Evolutionary conservation across 1,140 invertebrate genomes (phyloP).

Genomic region (fruit fly (Drosophila melanogaster)): Release_6_plus_ISO1_MT NT_033779.5:16348001-16348500

Average conservation of each 20-base stretch:
- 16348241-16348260: slow-evolving; percentile 76
- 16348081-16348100: slow-evolving; percentile 42
- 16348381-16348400: slow-evolving; percentile 67
- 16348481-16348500: slow-evolving; percentile 88
- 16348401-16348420: slow-evolving; percentile 88
- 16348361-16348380: slow-evolving; percentile 58
- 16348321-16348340: slow-evolving; percentile 71
- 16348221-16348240: slow-evolving; percentile 77
- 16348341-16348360: slow-evolving; percentile 67
- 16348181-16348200: slow-evolving; percentile 28
- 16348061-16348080: slow-evolving; percentile 57
- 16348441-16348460: slow-evolving; percentile 89
- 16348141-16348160: slow-evolving; percentile 32
- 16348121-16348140: slow-evolving; percentile 41
- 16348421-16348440: slow-evolving; percentile 89
- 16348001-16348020: slow-evolving; percentile 76
- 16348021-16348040: slow-evolving; percentile 78
- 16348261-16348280: slow-evolving; percentile 76
- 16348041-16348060: slow-evolving; percentile 69
- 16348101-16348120: slow-evolving; percentile 29
- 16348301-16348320: slow-evolving; percentile 49
- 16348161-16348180: slow-evolving; percentile 21
- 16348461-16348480: slow-evolving; percentile 89
- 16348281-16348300: slow-evolving; percentile 57
- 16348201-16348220: slow-evolving; percentile 45